Percentiles rank a stretch among this genome's conserved stretches.
Evolutionary conservation across 2,888 invertebrate species (phyloP).

Genomic region (Tipula vernalis): DNA sequence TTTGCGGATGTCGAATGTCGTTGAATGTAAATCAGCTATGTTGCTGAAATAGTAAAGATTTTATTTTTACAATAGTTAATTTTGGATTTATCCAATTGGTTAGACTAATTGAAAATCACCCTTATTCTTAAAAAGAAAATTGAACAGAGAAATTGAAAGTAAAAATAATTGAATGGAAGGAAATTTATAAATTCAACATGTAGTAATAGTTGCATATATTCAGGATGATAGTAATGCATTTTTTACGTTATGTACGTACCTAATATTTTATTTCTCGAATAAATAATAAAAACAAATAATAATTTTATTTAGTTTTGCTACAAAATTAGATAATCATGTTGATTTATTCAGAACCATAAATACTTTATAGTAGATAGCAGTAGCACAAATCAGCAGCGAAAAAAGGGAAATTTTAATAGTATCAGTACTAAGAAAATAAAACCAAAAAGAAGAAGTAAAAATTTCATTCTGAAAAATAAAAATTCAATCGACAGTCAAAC

Average conservation of each 20-base stretch:
- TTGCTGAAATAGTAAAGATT: too few species aligned
- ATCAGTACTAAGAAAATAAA: neutral
- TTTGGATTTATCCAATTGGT: too few species aligned
- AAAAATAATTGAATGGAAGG: neutral
- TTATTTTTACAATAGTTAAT: too few species aligned
- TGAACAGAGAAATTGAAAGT: neutral
- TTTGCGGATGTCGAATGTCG: too few species aligned
- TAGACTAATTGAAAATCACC: too few species aligned
- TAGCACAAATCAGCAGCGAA: neutral
- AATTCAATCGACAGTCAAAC: neutral
- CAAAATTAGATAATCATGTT: neutral
- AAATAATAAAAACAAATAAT: too few species aligned
- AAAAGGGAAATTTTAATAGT: neutral
- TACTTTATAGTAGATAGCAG: neutral
- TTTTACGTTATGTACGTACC: too few species aligned
- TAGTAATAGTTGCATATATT: neutral
- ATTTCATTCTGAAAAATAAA: slow-evolving; percentile 4
- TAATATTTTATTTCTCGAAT: too few species aligned
- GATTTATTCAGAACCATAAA: neutral
- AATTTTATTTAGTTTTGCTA: neutral
- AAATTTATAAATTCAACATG: neutral
- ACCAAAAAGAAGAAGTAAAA: neutral
- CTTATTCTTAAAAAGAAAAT: too few species aligned
- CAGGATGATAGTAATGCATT: neutral
- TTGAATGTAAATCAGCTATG: too few species aligned